These are phyloP conservation scores for Maniola jurtina DNA, from an alignment of 1,140 invertebrate species.

Conservation along the genomic window DNA sequence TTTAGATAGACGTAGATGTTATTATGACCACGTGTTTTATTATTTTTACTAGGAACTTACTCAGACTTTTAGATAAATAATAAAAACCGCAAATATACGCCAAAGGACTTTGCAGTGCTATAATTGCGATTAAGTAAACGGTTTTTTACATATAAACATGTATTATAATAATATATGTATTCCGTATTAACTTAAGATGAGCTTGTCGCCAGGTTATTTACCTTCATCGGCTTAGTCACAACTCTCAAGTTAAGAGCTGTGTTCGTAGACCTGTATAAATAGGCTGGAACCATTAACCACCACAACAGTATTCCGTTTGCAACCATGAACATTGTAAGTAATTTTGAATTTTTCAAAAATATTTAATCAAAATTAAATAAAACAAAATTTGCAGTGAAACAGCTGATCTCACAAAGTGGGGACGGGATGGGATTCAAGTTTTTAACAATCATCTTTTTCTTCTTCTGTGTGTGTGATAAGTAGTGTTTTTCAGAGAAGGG, in stretches of 20 bases:
- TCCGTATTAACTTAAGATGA: neutral
- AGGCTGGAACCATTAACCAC: neutral
- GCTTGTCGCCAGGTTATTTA: constrained; percentile 2
- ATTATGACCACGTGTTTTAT: too few relatives aligned
- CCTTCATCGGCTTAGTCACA: constrained; percentile 6
- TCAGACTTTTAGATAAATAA: too few relatives aligned
- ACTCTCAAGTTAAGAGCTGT: constrained; percentile 6
- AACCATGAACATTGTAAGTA: constrained; percentile 15
- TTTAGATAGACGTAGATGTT: too few relatives aligned
- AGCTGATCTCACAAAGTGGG: too few relatives aligned
- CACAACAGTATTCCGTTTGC: neutral
- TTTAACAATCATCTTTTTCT: too few relatives aligned
- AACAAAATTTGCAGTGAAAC: too few relatives aligned
- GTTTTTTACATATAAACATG: neutral
- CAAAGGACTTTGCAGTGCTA: neutral
- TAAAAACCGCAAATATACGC: neutral
- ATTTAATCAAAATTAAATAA: too few relatives aligned
- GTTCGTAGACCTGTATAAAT: constrained; percentile 9
- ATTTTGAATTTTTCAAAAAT: neutral
- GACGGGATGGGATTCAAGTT: too few relatives aligned
- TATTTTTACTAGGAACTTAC: too few relatives aligned
- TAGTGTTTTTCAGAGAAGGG: too few relatives aligned
- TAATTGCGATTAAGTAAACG: neutral
- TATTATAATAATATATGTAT: neutral
- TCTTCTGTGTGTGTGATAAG: too few relatives aligned